These are phyloP conservation scores for Pitangus sulphuratus DNA, from an alignment of 2,797 vertebrate species.

Conservation along the genomic window DNA sequence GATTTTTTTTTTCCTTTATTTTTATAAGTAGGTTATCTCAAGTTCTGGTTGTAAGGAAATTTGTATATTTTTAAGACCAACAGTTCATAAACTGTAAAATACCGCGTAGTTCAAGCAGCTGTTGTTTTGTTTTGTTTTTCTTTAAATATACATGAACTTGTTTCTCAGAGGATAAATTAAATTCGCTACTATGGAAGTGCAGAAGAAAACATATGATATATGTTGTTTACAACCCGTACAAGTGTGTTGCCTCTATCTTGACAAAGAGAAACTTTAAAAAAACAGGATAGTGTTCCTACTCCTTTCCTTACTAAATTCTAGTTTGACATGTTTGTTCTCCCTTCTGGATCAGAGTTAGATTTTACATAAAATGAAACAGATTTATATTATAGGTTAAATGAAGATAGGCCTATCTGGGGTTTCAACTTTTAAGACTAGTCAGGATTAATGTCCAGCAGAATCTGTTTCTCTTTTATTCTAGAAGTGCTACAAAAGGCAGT, in stretches of 20 bases:
- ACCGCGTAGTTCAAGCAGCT: not conserved
- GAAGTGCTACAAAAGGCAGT: not conserved
- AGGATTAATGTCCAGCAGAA: not conserved
- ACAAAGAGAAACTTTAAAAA: not conserved
- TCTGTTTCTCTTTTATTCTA: not conserved
- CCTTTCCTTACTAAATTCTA: not conserved
- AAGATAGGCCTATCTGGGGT: not conserved
- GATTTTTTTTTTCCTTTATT: not conserved
- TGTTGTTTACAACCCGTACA: not conserved
- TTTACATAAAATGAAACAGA: slow-evolving; percentile 17
- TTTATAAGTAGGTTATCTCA: not conserved
- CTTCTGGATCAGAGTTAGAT: not conserved
- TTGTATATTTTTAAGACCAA: not conserved
- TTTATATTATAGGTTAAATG: slow-evolving; percentile 12
- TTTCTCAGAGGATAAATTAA: slow-evolving; percentile 15
- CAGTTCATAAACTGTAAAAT: not conserved
- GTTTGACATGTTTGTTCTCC: not conserved
- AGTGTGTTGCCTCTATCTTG: not conserved
- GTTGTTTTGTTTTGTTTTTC: not conserved
- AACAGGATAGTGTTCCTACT: not conserved
- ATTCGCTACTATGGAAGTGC: not conserved
- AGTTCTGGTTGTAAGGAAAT: not conserved
- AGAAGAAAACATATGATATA: not conserved
- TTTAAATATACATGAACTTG: not conserved
- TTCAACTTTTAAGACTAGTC: not conserved